A percentile compares a stretch with the other conserved stretches of the same genome.
phyloP scores from a whole-genome alignment of 2,797 vertebrate genomes.

The Rhynchonycteris naso region DNA sequence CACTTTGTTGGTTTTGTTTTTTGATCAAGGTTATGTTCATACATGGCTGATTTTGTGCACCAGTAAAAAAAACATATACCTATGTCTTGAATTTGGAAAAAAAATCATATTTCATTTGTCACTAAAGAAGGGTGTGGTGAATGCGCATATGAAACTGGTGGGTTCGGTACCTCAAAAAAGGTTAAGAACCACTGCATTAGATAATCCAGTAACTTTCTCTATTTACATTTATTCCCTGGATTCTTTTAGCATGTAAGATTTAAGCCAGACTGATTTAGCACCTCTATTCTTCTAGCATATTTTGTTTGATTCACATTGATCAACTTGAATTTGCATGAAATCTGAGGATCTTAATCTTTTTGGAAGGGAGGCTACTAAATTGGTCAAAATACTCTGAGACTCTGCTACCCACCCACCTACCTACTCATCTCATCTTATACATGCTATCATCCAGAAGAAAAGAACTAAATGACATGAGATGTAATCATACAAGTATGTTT shows the following conservation, averaged over 20 bases:
- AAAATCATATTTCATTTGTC: no score
- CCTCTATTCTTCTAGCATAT: background rate
- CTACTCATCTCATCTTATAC: background rate
- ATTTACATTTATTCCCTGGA: background rate
- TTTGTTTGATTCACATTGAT: background rate
- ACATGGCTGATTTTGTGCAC: no score
- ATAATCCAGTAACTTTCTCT: background rate
- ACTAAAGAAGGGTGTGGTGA: no score
- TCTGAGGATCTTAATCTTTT: background rate
- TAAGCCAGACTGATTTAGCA: background rate
- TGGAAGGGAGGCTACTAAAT: background rate
- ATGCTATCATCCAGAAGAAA: background rate
- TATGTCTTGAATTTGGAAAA: no score
- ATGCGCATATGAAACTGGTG: no score
- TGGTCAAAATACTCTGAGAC: background rate
- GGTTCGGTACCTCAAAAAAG: no score
- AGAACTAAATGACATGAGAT: background rate
- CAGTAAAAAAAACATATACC: no score
- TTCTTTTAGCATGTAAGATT: background rate
- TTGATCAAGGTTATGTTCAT: no score
- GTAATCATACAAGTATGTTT: background rate
- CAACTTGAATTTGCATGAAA: constrained; percentile 13
- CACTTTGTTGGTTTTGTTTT: no score
- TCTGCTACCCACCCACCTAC: background rate
- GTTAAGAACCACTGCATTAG: no score